Conservation (phyloP, 2,888 invertebrate species). For the Dolichomitus sp. region DNA sequence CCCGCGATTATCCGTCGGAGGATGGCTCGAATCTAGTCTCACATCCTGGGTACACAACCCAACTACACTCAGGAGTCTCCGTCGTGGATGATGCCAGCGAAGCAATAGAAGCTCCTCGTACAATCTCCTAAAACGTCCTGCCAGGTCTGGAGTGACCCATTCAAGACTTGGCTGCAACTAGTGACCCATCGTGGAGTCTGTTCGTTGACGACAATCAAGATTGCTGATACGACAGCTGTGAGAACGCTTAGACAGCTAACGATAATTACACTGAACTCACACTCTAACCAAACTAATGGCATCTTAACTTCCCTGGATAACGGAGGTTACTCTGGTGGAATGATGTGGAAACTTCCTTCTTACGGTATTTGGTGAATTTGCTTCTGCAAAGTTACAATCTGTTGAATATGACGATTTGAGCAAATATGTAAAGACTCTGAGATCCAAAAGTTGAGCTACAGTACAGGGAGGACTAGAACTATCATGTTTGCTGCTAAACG, state of each 20-base stretch:
- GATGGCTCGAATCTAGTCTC: slow-evolving; percentile 4
- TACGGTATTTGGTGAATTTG: background rate
- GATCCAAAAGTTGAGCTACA: background rate
- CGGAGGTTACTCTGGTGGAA: background rate
- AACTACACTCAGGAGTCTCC: background rate
- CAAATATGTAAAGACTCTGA: background rate
- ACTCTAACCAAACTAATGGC: background rate
- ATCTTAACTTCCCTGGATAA: background rate
- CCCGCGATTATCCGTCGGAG: slow-evolving; percentile 7
- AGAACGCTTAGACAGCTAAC: background rate
- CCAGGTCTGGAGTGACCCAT: background rate
- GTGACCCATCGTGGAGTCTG: slow-evolving; percentile 20
- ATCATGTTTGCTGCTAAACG: background rate
- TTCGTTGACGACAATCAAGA: slow-evolving; percentile 23
- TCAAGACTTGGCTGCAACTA: slow-evolving; percentile 16
- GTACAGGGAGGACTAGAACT: background rate
- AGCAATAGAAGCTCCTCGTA: slow-evolving; percentile 10
- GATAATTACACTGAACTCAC: slow-evolving; percentile 10
- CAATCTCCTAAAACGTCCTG: background rate
- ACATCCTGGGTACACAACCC: background rate
- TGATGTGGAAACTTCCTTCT: background rate
- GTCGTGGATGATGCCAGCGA: background rate
- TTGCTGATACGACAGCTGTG: slow-evolving; percentile 9
- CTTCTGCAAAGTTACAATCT: background rate
- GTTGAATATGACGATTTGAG: background rate